Percentiles rank a stretch among this genome's conserved stretches.
These are phyloP conservation scores for Branchinecta lindahli DNA, from an alignment of 1,140 invertebrate genomes.

Conservation along the genomic window DNA sequence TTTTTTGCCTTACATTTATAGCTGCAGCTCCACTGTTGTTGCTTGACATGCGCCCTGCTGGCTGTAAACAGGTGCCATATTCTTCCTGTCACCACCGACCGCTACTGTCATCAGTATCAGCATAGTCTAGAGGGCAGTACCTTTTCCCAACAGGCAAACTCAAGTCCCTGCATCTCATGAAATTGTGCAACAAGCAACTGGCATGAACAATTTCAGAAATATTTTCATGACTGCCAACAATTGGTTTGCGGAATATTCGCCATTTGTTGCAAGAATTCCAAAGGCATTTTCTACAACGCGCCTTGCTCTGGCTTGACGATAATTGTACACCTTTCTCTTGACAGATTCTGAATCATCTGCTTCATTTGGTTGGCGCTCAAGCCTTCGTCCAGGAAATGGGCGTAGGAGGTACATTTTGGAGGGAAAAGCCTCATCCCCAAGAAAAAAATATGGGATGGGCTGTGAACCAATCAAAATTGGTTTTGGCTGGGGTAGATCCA, in stretches of 20 bases:
- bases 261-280: background rate
- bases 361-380: background rate
- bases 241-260: background rate
- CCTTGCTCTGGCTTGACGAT: background rate
- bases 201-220: background rate
- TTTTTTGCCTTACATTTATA: too few relatives aligned
- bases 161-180: background rate
- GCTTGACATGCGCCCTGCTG: too few relatives aligned
- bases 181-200: background rate
- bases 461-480: background rate
- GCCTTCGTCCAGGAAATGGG: too few relatives aligned
- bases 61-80: too few relatives aligned
- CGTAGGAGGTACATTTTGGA: too few relatives aligned
- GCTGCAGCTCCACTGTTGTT: too few relatives aligned
- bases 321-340: background rate
- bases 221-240: background rate
- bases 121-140: slow-evolving; percentile 3
- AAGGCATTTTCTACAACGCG: slow-evolving; percentile 1
- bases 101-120: too few relatives aligned
- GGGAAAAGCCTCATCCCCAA: too few relatives aligned
- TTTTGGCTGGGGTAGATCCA: background rate
- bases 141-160: background rate
- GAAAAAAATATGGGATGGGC: too few relatives aligned
- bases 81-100: too few relatives aligned
- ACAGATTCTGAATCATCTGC: background rate